Evolutionary conservation across 1,140 invertebrate species (phyloP), one percentile per base, ranked within the genome.

Genomic region (Teleogryllus occipitalis): DNA sequence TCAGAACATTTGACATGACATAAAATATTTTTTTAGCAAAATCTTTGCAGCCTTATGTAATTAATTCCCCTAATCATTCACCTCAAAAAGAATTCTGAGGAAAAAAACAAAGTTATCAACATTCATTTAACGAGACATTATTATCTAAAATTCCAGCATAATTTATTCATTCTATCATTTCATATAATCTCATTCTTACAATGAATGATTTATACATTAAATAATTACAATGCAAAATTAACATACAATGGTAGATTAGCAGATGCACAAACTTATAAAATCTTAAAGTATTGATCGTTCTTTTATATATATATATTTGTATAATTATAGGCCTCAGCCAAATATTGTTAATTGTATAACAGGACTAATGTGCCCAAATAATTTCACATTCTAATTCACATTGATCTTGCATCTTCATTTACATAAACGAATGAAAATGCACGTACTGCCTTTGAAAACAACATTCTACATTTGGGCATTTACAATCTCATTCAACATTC

Each of bases 161-260:
- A 65, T 65, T 65, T 65, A 65, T 65, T 65, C 18, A 65, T 65
- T 65, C 18, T 65, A 65, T 18, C 54, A 65, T 65, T 65, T 65
- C 54, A 65, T 65, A 65, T 65, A 18, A 65, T 65, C 54, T 65
- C 54, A 65, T 65, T 65, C 54, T 65, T 65, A 65, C 54, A 65
- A 65, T 65, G 54, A 65, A 65, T 65, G 54, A 65, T 65, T 65
- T 65, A 65, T 65, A 65, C 54, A 65, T 65, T 10, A 65, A 65
- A 65, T 65, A 65, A 65, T 65, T 65, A 65, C 54, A 65, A 65
- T 65, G 54, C 54, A 65, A 65, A 65, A 65, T 65, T 65, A 65
- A 65, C 54, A 65, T 18, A 65, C 18, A 65, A 65, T 65, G 27
- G 27, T 39, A 65, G 54, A 65, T 65, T 65, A 65, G 54, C 54